Evolutionary conservation across 2,113 vertebrate genomes (phyloP).

Genomic region (Pluvianellus socialis): DNA sequence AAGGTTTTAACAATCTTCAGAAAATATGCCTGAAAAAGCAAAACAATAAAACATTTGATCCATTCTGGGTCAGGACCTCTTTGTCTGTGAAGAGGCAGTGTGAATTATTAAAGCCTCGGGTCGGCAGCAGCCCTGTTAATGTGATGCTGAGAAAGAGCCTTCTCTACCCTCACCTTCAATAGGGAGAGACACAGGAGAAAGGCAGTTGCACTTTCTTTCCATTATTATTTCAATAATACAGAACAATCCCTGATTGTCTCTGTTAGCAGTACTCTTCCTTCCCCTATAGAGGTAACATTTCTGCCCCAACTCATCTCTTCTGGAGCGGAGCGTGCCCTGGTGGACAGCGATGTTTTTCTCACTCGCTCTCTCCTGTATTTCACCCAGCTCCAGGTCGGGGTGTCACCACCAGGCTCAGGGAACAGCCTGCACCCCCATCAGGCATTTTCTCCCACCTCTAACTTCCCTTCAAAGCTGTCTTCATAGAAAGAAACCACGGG

Average conservation of each 20-base stretch:
- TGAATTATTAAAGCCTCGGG: not conserved
- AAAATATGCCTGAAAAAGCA: not conserved
- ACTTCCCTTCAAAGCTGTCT: not conserved
- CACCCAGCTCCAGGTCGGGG: not conserved
- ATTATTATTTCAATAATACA: not conserved
- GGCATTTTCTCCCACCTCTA: not conserved
- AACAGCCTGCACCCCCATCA: not conserved
- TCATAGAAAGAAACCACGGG: not conserved
- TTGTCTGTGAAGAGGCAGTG: not conserved
- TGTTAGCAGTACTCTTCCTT: not conserved
- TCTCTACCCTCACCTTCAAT: not conserved
- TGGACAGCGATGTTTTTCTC: not conserved
- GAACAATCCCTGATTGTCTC: not conserved
- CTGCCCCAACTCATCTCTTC: not conserved
- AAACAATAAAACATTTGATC: slow-evolving; percentile 16
- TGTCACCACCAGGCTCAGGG: not conserved
- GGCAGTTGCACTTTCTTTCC: not conserved
- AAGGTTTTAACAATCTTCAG: not conserved
- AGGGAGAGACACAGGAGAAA: not conserved
- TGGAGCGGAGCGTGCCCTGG: fast-evolving
- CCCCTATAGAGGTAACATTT: not conserved
- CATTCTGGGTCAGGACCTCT: not conserved
- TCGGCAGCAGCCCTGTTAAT: not conserved
- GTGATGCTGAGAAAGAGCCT: not conserved
- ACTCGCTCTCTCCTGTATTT: not conserved